These are phyloP conservation scores for Xenentodon cancila DNA, from an alignment of 2,797 vertebrate species.

Conservation along the genomic window DNA sequence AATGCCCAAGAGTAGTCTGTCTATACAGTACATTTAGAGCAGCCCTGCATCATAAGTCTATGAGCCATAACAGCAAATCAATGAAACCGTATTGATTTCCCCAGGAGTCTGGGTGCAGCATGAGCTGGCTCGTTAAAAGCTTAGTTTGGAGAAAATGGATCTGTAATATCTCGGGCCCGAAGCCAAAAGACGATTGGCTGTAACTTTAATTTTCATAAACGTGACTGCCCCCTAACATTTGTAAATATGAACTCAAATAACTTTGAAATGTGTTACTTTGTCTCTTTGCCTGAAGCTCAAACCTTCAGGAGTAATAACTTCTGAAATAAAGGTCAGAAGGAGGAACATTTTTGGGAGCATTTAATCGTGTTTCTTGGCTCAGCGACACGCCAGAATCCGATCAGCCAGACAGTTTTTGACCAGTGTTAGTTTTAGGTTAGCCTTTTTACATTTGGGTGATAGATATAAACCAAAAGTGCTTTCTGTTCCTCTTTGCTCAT, in stretches of 20 bases:
- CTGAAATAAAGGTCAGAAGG: slow-evolving; percentile 1
- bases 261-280: background rate
- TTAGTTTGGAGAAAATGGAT: slow-evolving; percentile 39
- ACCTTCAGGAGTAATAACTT: background rate
- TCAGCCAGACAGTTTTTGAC: too few species aligned
- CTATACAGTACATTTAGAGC: slow-evolving; percentile 17
- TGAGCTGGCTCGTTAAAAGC: slow-evolving; percentile 40
- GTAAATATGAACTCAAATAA: background rate
- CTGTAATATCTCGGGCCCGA: slow-evolving; percentile 19
- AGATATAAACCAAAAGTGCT: too few species aligned
- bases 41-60: slow-evolving; percentile 10
- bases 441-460: too few species aligned
- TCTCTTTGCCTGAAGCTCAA: slow-evolving; percentile 1
- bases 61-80: slow-evolving; percentile 47
- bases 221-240: slow-evolving; percentile 14
- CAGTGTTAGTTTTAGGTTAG: too few species aligned
- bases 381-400: too few species aligned
- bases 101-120: slow-evolving; percentile 16
- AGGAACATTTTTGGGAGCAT: background rate
- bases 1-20: slow-evolving; percentile 33
- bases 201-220: slow-evolving; percentile 19
- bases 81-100: slow-evolving; percentile 46
- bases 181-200: slow-evolving; percentile 20
- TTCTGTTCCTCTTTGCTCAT: too few species aligned
- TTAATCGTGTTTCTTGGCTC: background rate